Base-by-base conservation (phyloP, 2,797 vertebrate genomes). In the Arnoldichthys spilopterus region DNA sequence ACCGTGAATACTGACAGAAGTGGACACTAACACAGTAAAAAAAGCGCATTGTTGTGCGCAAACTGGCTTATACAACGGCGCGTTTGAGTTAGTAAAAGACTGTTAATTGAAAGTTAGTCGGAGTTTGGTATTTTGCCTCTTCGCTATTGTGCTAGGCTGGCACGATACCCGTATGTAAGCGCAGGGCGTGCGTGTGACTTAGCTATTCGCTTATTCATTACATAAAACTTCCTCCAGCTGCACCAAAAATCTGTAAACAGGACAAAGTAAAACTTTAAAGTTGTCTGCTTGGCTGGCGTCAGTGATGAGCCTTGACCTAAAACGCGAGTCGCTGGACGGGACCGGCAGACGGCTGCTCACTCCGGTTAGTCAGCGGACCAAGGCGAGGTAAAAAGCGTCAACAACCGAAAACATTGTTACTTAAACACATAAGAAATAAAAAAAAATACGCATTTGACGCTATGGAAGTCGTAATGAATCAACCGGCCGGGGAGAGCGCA, bases 291-390 rank as follows among this genome's bases (percentile, higher is more conserved):
- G 28, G 28, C 1, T 18, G 32, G 9, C 18, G 18, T 45, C 15
- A 76, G 73, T 86, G 84, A 77, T 80, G 82, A 90, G 88, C 89
- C 90, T 85, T 74, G 89, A 87, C 86, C 88, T 90, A 91, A 91
- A 84, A 91, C 88, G 90, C 45, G 86, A 89, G 90, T 89, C 87
- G 89, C 85, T 66, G 71, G 78, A 80, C 68, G 71, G 70, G 82
- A 81, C 79, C 70, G 86, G 85, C 88, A 63, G 78, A 64, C 43
- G 81, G 86, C 91, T 89, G 89, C 88, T 89, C 76, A 67, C 81
- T 71, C 49, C 72, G 76, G 37, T 72, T 76, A 75, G 78, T 79
- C 76, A 79, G 78, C 74, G 74, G 63, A 80, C 87, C 85, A 87
- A 82, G 77, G 83, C 77, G 45, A 74, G 64, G 45, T 56, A 83